Percentiles rank a stretch among this genome's conserved stretches.
phyloP scores from a whole-genome alignment of 2,797 vertebrate genomes.

The Lepilemur septentrionalis region DNA sequence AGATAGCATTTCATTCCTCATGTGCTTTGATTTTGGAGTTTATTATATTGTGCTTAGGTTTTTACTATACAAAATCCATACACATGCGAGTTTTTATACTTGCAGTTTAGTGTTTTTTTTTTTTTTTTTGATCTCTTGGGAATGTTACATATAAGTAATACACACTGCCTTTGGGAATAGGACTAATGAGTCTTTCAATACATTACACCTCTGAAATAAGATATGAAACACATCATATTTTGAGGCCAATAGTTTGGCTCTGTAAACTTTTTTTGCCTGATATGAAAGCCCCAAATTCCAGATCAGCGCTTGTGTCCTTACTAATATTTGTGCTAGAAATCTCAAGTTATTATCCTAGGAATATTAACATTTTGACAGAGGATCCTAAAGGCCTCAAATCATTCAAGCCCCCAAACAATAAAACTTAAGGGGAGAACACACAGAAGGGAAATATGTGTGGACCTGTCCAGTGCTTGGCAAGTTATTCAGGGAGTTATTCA shows the following conservation, averaged over 20 bases:
- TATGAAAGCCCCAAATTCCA: not conserved
- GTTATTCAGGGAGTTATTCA: not conserved
- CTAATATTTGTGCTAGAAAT: not conserved
- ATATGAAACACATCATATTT: not conserved
- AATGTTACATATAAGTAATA: not conserved
- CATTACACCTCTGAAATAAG: not conserved
- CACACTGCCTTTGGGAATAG: not conserved
- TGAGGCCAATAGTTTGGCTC: not conserved
- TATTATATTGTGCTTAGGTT: not conserved
- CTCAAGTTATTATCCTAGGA: not conserved
- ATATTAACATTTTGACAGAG: not conserved
- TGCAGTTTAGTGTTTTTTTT: not conserved
- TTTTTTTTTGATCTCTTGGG: not conserved
- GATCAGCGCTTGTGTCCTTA: not conserved
- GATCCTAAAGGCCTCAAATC: not conserved
- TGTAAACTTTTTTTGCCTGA: not conserved
- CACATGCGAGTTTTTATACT: not conserved
- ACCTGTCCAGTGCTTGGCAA: not conserved
- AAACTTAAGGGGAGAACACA: not conserved
- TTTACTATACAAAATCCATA: slow-evolving; percentile 9
- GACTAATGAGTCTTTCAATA: not conserved
- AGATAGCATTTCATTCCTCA: slow-evolving; percentile 17
- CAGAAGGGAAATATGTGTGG: not conserved
- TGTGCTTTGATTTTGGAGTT: not conserved
- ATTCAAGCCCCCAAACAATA: not conserved